A percentile compares a stretch with the other conserved stretches of the same genome.
phyloP scores from a whole-genome alignment of 1,140 invertebrate genomes.

The Phymorhynchus buccinoides region DNA sequence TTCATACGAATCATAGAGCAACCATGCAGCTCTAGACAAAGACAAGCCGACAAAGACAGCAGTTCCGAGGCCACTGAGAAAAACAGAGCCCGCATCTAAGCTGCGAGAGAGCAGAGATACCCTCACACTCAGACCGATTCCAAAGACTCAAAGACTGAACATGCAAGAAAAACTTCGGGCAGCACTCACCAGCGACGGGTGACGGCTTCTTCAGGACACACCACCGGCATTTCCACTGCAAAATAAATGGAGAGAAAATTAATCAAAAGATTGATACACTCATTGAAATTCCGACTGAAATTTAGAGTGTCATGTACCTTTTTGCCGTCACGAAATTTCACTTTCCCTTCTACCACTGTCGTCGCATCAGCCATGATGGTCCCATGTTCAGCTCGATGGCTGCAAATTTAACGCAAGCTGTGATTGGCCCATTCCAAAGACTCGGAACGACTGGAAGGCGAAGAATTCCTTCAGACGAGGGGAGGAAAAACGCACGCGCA shows the following conservation, averaged over 20 bases:
- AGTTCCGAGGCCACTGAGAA: not conserved
- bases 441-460: constrained; percentile 27
- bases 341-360: constrained; percentile 88
- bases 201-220: constrained; percentile 85
- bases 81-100: not conserved
- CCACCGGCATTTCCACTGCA: constrained; percentile 87
- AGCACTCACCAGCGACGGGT: constrained; percentile 82
- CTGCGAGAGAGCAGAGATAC: not conserved
- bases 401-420: constrained; percentile 41
- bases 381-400: constrained; percentile 58
- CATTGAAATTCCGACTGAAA: not conserved
- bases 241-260: constrained; percentile 71
- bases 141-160: constrained; percentile 28
- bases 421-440: constrained; percentile 47
- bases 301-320: constrained; percentile 79
- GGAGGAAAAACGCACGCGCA: not conserved
- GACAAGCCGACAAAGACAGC: not conserved
- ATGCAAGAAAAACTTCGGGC: not conserved
- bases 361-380: constrained; percentile 81
- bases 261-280: not conserved
- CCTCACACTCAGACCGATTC: not conserved
- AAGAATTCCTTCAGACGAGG: not conserved
- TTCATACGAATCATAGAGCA: too few relatives aligned
- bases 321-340: constrained; percentile 91
- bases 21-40: too few relatives aligned